Conservation (phyloP, 2,113 vertebrate genomes). For the Spea multiplicata region DNA sequence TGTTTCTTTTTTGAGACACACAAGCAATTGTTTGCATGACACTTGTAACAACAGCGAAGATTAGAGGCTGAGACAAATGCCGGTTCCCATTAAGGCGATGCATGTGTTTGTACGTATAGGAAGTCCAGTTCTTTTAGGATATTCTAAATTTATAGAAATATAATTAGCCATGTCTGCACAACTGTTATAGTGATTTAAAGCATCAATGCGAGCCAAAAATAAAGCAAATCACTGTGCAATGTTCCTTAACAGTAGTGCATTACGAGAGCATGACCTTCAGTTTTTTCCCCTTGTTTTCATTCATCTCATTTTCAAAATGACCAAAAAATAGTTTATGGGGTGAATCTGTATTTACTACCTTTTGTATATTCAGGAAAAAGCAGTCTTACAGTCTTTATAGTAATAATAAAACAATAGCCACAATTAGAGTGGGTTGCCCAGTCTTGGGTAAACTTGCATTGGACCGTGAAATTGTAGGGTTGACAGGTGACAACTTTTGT, state of each 20-base stretch:
- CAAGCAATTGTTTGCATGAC: conserved; percentile 25
- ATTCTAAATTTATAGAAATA: conserved; percentile 8
- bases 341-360: too few species aligned
- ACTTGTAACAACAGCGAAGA: conserved; percentile 13
- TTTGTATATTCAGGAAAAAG: too few species aligned
- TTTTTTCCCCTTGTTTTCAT: background rate
- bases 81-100: background rate
- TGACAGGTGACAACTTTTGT: too few species aligned
- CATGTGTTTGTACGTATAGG: conserved; percentile 24
- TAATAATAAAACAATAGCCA: too few species aligned
- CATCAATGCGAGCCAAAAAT: background rate
- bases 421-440: too few species aligned
- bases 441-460: too few species aligned
- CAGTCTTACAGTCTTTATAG: too few species aligned
- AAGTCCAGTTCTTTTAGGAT: conserved; percentile 16
- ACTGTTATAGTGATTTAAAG: background rate
- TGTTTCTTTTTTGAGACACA: conserved; percentile 2
- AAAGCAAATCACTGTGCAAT: conserved; percentile 28
- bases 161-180: conserved; percentile 8
- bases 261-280: background rate
- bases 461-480: too few species aligned
- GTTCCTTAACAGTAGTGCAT: background rate
- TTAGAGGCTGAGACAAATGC: conserved; percentile 16
- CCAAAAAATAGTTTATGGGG: too few species aligned
- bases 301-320: too few species aligned